Evolutionary conservation across 1,140 invertebrate species (phyloP).

Genomic region (Ganaspis sp.): DNA sequence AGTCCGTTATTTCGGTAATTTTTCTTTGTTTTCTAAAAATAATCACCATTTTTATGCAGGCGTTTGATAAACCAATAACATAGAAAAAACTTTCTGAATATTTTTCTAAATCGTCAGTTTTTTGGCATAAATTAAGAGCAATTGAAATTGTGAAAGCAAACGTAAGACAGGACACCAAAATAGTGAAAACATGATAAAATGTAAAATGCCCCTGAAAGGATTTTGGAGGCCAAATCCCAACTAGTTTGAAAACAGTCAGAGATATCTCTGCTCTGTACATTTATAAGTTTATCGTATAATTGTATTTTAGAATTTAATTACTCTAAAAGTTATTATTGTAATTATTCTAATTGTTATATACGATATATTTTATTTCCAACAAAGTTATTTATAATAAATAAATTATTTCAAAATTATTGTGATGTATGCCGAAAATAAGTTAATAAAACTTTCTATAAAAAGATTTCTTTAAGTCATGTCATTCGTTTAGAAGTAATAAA

Average conservation of each 20-base stretch:
- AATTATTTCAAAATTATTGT: too few relatives aligned
- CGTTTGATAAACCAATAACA: neutral
- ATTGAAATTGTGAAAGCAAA: neutral
- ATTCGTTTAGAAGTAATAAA: too few relatives aligned
- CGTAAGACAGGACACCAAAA: neutral
- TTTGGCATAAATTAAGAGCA: neutral
- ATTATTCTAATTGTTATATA: too few relatives aligned
- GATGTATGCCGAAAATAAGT: too few relatives aligned
- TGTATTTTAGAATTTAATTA: neutral
- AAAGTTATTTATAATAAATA: too few relatives aligned
- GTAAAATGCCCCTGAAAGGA: neutral
- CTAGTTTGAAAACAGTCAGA: neutral
- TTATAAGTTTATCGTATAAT: neutral
- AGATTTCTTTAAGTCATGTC: too few relatives aligned
- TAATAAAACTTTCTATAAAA: too few relatives aligned
- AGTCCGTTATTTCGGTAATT: neutral
- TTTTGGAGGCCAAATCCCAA: neutral
- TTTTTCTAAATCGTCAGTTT: neutral
- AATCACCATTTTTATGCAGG: neutral
- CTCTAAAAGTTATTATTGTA: too few relatives aligned
- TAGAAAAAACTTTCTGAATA: neutral
- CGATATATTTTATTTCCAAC: too few relatives aligned
- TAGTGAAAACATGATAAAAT: neutral
- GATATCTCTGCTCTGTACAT: neutral
- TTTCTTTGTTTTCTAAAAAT: neutral